Evolutionary conservation across 2,797 vertebrate genomes (phyloP), one percentile per base, ranked within the genome.

Genomic region (Halcyon leucocephala): DNA sequence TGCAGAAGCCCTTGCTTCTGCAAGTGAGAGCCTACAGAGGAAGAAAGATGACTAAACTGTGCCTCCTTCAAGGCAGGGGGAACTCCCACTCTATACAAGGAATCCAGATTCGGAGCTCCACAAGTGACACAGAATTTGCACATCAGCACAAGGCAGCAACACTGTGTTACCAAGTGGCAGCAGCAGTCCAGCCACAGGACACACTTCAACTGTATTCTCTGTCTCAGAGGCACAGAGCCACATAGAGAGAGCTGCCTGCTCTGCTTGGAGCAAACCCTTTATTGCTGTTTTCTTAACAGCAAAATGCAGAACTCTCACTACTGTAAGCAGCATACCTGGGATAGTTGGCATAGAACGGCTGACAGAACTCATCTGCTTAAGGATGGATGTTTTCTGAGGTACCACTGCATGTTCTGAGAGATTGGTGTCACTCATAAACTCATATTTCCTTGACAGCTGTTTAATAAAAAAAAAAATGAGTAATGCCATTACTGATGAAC

Each of bases 391-490:
- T 94, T 81, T 97, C 96, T 95, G 97, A 58, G 96, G 97, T 33
- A 97, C 69, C 55, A 97, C 97, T 16, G 48, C 96, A 0, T 99
- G 98, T 57, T 99, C 99, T 10, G 98, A 98, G 88, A 99, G 97
- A 97, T 99, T 99, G 97, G 99, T 99, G 97, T 99, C 99, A 90
- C 99, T 99, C 98, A 99, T 99, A 95, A 99, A 99, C 96, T 99
- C 99, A 0, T 99, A 98, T 92, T 99, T 99, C 97, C 99, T 99
- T 80, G 99, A 99, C 81, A 99, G 97, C 99, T 99, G 96, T 93
- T 97, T 79, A 95, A 96, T 73, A 3, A 94, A 28, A 62, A 85
- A 97, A 48, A 48, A 13, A 28, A 17, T 9, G 20, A 52, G 26
- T 52, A 28, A 54, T 12, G 19, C 6, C 14, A n/a, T 60, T 39